Percentiles rank a stretch among this genome's conserved stretches.
These are phyloP conservation scores for Anoura caudifer DNA, from an alignment of 2,113 vertebrate genomes.

Conservation along the genomic window DNA sequence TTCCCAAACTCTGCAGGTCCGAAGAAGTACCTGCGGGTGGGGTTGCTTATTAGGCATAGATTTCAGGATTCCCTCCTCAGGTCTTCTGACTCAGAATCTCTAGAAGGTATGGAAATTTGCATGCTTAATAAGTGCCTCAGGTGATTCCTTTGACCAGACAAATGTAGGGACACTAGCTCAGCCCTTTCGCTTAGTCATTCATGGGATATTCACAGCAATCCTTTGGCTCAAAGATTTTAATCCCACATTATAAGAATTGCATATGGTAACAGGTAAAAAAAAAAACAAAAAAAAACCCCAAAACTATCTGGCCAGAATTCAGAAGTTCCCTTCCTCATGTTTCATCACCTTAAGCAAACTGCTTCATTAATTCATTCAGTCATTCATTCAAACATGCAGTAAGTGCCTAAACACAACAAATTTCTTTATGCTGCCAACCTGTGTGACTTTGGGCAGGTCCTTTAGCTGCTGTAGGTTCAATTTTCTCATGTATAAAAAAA, in stretches of 20 bases:
- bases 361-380: background rate
- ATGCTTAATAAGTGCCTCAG: background rate
- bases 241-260: background rate
- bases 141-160: background rate
- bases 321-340: background rate
- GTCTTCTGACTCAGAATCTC: background rate
- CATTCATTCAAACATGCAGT: background rate
- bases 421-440: background rate
- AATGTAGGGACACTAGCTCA: background rate
- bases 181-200: background rate
- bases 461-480: background rate
- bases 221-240: background rate
- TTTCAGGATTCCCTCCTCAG: background rate
- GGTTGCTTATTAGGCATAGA: background rate
- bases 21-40: background rate
- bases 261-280: background rate
- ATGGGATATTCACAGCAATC: background rate
- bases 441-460: background rate
- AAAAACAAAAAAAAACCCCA: background rate
- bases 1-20: background rate
- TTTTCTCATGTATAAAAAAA: background rate
- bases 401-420: background rate
- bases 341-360: background rate
- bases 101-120: background rate
- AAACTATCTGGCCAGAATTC: background rate